Base-by-base conservation (phyloP, 1,140 invertebrate species). In the Tetramorium alpestre region DNA sequence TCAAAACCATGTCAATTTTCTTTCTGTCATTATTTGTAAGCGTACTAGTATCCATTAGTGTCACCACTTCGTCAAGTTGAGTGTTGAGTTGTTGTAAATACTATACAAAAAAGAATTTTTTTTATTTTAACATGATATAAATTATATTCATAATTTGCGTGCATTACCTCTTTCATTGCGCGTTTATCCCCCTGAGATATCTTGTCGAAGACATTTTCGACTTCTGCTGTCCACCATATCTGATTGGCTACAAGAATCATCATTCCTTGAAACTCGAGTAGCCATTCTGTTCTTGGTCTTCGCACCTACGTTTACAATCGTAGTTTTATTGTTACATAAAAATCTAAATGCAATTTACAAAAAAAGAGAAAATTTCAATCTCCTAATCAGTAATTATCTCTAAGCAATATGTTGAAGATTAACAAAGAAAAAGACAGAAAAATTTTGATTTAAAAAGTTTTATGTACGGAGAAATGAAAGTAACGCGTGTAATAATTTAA, bases 161-260 rank as follows among this genome's bases (percentile, higher is more conserved):
- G 22, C 18, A n/a, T n/a, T 90, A 95, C 95, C 65, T 98, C 97
- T 95, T 98, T 99, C 98, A 99, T 98, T 0, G 98, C 97, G 28
- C 97, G 95, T 93, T 98, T 98, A 58, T 97, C 96, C 7, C 98
- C 98, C 90, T 96, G 96, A 18, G 96, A 95, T 38, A 98, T 97
- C 92, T 97, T 97, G 0, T 95, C 93, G 92, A 99, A 99, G 0
- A 98, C 97, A 92, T 99, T 97, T 94, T 99, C 98, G 1, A 98
- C 98, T 95, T 99, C 98, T 28, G 97, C 98, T 0, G 98, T 99
- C 98, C 98, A 99, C 98, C 98, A 99, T 11, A 99, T 97, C 91
- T 98, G 97, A 96, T 98, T 98, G 0, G 97, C 97, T 0, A 97
- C 97, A 2, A 99, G 94, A 89, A 98, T 97, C 41, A 99, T 96